Conservation (phyloP, 2,888 invertebrate genomes). For the Chrysolina haemoptera region DNA sequence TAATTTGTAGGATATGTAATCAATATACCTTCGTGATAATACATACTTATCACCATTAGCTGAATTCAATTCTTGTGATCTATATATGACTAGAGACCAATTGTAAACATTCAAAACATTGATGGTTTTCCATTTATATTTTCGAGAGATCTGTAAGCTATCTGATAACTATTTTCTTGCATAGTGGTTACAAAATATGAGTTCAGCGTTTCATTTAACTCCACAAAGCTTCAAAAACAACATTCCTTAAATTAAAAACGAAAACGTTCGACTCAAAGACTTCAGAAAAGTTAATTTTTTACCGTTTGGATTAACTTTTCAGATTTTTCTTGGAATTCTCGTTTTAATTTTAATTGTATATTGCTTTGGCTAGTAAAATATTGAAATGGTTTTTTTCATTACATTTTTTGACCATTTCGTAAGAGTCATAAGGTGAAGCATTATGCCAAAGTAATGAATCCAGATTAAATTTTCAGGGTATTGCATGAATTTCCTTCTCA, state of each 20-base stretch:
- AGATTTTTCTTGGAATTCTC: constrained; percentile 22
- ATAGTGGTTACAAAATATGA: constrained; percentile 21
- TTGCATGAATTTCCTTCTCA: not conserved
- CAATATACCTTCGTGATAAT: constrained; percentile 30
- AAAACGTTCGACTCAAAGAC: constrained; percentile 23
- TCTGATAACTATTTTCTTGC: not conserved
- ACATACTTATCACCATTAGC: not conserved
- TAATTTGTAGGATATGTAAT: constrained; percentile 43
- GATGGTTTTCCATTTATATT: not conserved
- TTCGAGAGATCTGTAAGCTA: not conserved
- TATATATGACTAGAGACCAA: not conserved
- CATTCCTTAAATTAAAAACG: constrained; percentile 38
- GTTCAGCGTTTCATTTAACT: constrained; percentile 26
- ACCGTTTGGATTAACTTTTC: constrained; percentile 47
- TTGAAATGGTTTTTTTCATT: constrained; percentile 41
- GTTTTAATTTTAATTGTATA: constrained; percentile 13
- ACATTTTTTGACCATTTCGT: constrained; percentile 42
- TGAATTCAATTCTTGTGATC: constrained; percentile 4
- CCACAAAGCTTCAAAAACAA: constrained; percentile 38
- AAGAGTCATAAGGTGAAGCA: constrained; percentile 25
- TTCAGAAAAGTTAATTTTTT: constrained; percentile 42
- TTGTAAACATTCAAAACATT: not conserved
- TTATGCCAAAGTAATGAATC: constrained; percentile 4
- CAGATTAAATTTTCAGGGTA: not conserved
- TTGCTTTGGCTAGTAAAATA: constrained; percentile 25